A percentile compares a stretch with the other conserved stretches of the same genome.
These are phyloP conservation scores for Trisateles emortualis DNA, from an alignment of 2,888 invertebrate species.

Conservation along the genomic window DNA sequence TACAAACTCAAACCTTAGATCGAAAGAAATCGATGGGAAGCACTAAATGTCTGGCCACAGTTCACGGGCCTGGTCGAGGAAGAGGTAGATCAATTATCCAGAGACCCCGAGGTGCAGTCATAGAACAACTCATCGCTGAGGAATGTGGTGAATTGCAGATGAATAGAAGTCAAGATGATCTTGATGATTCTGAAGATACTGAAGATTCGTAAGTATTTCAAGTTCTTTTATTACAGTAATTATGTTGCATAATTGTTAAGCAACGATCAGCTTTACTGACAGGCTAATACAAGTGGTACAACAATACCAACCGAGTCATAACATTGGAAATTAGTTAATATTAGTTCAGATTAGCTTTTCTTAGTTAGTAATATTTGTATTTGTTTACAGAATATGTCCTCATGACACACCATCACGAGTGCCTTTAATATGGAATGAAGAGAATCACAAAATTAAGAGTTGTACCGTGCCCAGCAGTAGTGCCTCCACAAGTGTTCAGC, in stretches of 20 bases:
- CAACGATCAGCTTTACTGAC: too few relatives aligned
- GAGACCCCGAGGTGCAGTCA: conserved; percentile 72
- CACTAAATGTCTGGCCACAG: conserved; percentile 77
- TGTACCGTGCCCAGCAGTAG: conserved; percentile 75
- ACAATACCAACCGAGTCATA: too few relatives aligned
- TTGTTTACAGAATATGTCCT: conserved; percentile 77
- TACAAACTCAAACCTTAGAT: conserved; percentile 81
- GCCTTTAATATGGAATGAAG: conserved; percentile 90
- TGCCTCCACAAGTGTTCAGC: conserved; percentile 69
- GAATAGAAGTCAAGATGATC: conserved; percentile 83
- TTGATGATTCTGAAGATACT: conserved; percentile 88
- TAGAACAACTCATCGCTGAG: conserved; percentile 81
- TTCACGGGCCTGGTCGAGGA: conserved; percentile 71
- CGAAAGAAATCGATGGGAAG: conserved; percentile 66
- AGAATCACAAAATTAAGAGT: conserved; percentile 70
- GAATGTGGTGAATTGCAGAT: conserved; percentile 78
- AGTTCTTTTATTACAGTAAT: background rate
- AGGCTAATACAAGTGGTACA: too few relatives aligned
- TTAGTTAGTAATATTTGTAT: conserved; percentile 1
- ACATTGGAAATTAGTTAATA: too few relatives aligned
- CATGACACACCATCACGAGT: conserved; percentile 93
- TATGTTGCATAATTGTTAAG: background rate
- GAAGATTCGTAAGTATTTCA: conserved; percentile 77
- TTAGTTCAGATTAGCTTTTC: too few relatives aligned
- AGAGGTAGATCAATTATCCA: conserved; percentile 68